These are phyloP conservation scores for Etheostoma cragini DNA, from an alignment of 2,113 vertebrate genomes.

Conservation along the genomic window DNA sequence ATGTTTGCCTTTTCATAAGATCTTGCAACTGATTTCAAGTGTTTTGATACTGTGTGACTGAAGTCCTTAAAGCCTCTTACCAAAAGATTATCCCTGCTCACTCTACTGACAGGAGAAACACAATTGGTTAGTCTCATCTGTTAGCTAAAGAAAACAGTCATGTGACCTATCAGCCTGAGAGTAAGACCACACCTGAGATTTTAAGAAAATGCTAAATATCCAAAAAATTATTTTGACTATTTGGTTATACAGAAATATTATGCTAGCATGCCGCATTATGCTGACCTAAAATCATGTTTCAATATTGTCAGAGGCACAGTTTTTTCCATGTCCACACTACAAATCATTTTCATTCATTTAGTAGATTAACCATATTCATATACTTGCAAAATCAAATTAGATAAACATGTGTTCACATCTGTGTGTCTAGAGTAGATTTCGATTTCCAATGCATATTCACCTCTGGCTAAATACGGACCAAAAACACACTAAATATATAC, in stretches of 20 bases:
- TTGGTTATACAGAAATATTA: too few species aligned
- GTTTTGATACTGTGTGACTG: neutral
- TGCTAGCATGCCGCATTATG: too few species aligned
- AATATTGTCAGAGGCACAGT: neutral
- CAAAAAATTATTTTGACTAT: too few species aligned
- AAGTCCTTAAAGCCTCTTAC: slow-evolving; percentile 8
- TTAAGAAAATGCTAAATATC: too few species aligned
- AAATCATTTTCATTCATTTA: too few species aligned
- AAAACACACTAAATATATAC: neutral
- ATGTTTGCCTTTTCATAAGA: neutral
- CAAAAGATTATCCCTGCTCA: slow-evolving; percentile 35
- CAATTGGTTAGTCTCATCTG: too few species aligned
- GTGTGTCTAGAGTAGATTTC: neutral
- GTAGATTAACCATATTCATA: too few species aligned
- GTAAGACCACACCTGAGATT: neutral
- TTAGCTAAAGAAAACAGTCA: too few species aligned
- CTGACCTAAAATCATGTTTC: too few species aligned
- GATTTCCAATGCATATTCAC: neutral
- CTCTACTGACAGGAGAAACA: slow-evolving; percentile 11
- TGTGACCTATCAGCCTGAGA: neutral
- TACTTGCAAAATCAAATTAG: neutral
- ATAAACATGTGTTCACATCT: neutral
- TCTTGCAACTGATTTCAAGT: neutral
- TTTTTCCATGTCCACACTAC: neutral
- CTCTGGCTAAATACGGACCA: neutral